phyloP scores from a whole-genome alignment of 2,113 vertebrate species.

The Brachypodius melanocephalos region DNA sequence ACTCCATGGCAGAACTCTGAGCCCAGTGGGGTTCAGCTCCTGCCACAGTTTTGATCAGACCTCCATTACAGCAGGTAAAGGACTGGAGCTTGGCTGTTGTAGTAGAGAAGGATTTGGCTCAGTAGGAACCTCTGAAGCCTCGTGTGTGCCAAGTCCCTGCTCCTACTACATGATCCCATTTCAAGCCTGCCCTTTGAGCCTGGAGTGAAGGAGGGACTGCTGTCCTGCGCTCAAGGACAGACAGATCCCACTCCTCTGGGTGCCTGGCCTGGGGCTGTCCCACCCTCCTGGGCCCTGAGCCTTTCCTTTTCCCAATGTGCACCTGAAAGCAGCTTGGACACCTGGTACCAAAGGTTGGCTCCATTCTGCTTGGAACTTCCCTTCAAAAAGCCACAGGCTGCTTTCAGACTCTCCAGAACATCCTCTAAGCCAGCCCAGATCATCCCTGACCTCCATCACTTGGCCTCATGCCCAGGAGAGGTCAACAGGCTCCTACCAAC shows the following conservation, averaged over 20 bases:
- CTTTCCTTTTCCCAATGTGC: background rate
- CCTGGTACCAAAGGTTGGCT: background rate
- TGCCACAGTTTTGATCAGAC: background rate
- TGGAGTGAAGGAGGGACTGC: fast-evolving
- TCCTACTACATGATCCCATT: background rate
- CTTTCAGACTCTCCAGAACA: background rate
- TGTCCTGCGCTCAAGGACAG: background rate
- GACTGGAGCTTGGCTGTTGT: background rate
- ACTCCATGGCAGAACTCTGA: fast-evolving
- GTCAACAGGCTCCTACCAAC: fast-evolving
- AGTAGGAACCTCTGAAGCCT: background rate
- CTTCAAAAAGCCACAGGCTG: background rate
- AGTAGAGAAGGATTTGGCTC: background rate
- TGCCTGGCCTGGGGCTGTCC: background rate
- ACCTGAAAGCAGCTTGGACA: background rate
- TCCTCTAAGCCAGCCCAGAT: background rate
- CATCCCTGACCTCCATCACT: background rate
- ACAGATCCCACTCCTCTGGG: background rate
- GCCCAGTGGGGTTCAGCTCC: background rate
- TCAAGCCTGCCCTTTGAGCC: background rate
- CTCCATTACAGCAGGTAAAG: fast-evolving
- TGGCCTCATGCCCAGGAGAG: fast-evolving
- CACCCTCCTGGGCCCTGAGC: background rate
- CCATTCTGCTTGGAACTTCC: background rate
- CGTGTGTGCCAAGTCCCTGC: fast-evolving